Evolutionary conservation across 2,797 vertebrate genomes (phyloP).

Genomic region (Amblyopsis hoosieri): DNA sequence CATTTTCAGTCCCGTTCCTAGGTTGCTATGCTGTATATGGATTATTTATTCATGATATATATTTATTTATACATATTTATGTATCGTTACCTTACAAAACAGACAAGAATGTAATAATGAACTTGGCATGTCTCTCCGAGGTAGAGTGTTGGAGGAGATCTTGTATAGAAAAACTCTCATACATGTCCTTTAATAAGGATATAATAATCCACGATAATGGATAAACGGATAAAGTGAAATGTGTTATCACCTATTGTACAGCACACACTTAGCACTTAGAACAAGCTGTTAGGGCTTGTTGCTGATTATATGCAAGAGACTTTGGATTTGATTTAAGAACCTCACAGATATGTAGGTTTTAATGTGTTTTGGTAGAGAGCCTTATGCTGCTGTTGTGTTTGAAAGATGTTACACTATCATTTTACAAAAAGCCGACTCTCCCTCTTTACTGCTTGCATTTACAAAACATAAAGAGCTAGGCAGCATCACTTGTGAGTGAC

Average conservation of each 20-base stretch:
- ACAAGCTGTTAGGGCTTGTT: conserved; percentile 42
- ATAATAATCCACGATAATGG: too few relatives aligned
- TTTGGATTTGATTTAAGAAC: conserved; percentile 61
- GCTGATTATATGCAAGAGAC: conserved; percentile 54
- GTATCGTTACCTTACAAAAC: conserved; percentile 36
- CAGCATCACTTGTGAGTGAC: too few relatives aligned
- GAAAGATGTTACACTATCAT: conserved; percentile 40
- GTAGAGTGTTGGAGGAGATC: conserved; percentile 4
- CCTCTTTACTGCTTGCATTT: not conserved
- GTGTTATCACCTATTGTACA: conserved; percentile 47
- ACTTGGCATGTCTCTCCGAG: conserved; percentile 40
- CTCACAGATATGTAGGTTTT: conserved; percentile 57
- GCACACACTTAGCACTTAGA: conserved; percentile 43
- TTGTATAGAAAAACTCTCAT: conserved; percentile 44
- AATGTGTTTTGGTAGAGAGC: conserved; percentile 51
- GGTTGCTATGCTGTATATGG: conserved; percentile 52
- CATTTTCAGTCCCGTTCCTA: conserved; percentile 45
- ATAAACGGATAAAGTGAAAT: conserved; percentile 41
- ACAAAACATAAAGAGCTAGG: conserved; percentile 3
- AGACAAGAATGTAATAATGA: conserved; percentile 68
- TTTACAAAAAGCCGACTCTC: conserved; percentile 13
- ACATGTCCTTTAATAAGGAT: conserved; percentile 42
- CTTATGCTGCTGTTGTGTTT: conserved; percentile 34
- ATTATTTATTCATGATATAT: conserved; percentile 48
- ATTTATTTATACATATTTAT: conserved; percentile 43